Base-by-base conservation (phyloP, 2,113 vertebrate genomes). In the Siniperca knerii region DNA sequence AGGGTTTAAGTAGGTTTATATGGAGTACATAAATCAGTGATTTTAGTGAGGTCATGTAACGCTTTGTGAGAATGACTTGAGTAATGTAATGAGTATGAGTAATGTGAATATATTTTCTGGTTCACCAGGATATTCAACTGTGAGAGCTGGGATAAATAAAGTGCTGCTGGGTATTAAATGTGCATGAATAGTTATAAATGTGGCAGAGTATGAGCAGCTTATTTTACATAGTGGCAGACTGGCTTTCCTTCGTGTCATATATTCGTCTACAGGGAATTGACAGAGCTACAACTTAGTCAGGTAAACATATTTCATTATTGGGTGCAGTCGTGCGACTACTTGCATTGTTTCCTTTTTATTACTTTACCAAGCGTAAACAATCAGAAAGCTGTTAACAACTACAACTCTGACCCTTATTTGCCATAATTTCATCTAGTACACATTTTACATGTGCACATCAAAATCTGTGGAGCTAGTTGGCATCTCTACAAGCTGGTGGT, bases 21-120 rank as follows among this genome's bases (percentile, higher is more conserved):
- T 58, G n/a, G 66, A 48, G 55, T 54, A 21, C 55, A 75, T 75
- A 75, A 79, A 77, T 80, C 68, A 74, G 70, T 50, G 54, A 50
- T 35, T 65, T 29, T 29, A 52, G 13, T 50, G 35, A 1, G 12
- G 44, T 66, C 40, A 35, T 69, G 42, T 64, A 23, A 67, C 46
- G 13, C 37, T 81, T 78, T 29, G 35, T 55, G 64, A 79, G 66
- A 83, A 64, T 10, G 33, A 75, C 61, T 40, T 29, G 29, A 29
- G 29, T 29, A 29, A 29, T 29, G 29, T 29, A 29, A 29, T 29
- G 29, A 29, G 29, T 29, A 29, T 29, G 29, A 29, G 29, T 29
- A 23, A 65, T 15, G 60, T 40, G 13, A 33, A n/a, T n/a, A 60
- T 60, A 42, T 37, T 50, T 37, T 46, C 40, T 61, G 25, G 25